A percentile compares a stretch with the other conserved stretches of the same genome.
Evolutionary conservation across 2,797 vertebrate species (phyloP).

Genomic region (Pseudochirops cupreus): DNA sequence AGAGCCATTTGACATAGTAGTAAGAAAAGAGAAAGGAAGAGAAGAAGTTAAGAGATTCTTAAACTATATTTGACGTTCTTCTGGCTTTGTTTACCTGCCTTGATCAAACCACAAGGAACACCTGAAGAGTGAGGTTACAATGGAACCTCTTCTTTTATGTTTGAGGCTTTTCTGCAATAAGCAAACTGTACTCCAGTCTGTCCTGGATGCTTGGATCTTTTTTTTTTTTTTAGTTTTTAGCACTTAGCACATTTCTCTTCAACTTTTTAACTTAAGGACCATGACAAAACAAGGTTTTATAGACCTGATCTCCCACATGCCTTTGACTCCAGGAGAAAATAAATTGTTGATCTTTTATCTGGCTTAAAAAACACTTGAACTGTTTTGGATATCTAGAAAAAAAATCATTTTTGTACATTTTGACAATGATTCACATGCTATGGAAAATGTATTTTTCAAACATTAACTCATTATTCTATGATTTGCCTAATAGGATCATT

Average conservation of each 20-base stretch:
- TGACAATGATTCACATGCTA: neutral
- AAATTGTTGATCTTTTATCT: conserved; percentile 23
- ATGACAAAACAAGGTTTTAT: neutral
- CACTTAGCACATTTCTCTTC: conserved; percentile 22
- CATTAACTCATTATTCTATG: neutral
- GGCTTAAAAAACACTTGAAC: neutral
- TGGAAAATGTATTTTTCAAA: neutral
- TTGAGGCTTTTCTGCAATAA: neutral
- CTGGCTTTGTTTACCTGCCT: neutral
- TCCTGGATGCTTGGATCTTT: neutral
- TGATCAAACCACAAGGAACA: neutral
- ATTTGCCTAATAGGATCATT: neutral
- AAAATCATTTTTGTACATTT: neutral
- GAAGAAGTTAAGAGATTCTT: neutral
- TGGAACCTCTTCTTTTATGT: conserved; percentile 1
- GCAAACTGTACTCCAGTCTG: neutral
- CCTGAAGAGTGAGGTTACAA: conserved; percentile 48
- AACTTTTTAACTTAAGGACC: conserved; percentile 29
- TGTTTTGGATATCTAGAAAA: neutral
- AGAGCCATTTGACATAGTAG: neutral
- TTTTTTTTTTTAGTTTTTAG: conserved; percentile 14
- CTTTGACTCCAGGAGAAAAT: conserved; percentile 5
- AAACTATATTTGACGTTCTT: neutral
- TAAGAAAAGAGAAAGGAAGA: conserved; percentile 16
- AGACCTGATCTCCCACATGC: conserved; percentile 10